Percentiles rank a stretch among this genome's conserved stretches.
phyloP scores from a whole-genome alignment of 2,113 vertebrate species.

The Pithys albifrons region DNA sequence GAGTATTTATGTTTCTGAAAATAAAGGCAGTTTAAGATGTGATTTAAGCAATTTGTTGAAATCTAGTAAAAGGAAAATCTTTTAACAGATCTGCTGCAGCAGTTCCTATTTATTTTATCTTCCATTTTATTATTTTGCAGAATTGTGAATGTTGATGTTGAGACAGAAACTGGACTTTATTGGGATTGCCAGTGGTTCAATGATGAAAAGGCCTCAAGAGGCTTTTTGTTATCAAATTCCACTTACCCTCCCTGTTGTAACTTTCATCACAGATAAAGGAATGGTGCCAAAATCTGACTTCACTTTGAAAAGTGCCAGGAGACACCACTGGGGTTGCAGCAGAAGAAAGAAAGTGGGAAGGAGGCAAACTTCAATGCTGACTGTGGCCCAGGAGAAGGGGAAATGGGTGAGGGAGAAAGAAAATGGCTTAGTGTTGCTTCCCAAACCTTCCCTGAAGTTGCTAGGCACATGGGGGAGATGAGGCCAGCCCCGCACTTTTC shows the following conservation, averaged over 20 bases:
- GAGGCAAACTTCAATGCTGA: neutral
- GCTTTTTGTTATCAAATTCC: slow-evolving; percentile 65
- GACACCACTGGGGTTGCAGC: slow-evolving; percentile 7
- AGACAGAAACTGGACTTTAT: slow-evolving; percentile 15
- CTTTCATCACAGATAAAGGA: slow-evolving; percentile 45
- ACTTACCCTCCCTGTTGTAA: slow-evolving; percentile 41
- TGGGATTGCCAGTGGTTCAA: slow-evolving; percentile 34
- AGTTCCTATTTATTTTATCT: slow-evolving; percentile 52
- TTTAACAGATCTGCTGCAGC: neutral
- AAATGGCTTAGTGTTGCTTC: neutral
- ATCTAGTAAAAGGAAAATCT: slow-evolving; percentile 16
- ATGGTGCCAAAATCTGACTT: slow-evolving; percentile 55
- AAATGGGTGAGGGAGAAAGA: neutral
- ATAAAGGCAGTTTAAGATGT: neutral
- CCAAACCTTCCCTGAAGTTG: neutral
- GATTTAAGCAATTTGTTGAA: slow-evolving; percentile 23
- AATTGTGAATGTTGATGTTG: neutral
- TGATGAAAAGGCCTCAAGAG: slow-evolving; percentile 44
- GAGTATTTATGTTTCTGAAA: slow-evolving; percentile 54
- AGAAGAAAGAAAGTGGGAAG: slow-evolving; percentile 33
- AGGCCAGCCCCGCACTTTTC: neutral
- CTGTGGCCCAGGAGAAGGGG: neutral
- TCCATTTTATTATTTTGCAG: neutral
- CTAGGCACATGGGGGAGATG: slow-evolving; percentile 25
- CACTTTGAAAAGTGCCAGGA: neutral